A percentile compares a stretch with the other conserved stretches of the same genome.
Conservation (phyloP, 2,888 invertebrate genomes). For the Perithous albicinctus region DNA sequence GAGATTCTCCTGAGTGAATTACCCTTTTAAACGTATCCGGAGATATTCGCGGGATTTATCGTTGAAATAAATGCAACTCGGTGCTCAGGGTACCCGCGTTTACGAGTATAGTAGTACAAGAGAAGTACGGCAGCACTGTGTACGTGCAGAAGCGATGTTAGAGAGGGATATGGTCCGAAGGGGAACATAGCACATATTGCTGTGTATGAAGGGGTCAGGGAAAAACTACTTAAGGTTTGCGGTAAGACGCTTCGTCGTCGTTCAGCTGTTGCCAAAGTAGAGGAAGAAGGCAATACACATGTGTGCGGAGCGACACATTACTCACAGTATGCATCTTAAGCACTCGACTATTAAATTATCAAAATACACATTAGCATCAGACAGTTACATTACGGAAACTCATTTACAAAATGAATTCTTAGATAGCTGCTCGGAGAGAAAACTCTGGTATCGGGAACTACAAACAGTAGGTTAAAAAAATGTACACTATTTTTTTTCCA, state of each 20-base stretch:
- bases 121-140: slow-evolving; percentile 42
- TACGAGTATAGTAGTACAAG: slow-evolving; percentile 55
- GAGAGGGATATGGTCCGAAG: slow-evolving; percentile 4
- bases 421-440: neutral
- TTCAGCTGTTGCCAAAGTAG: slow-evolving; percentile 61
- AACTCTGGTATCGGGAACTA: no score
- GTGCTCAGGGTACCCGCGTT: slow-evolving; percentile 57
- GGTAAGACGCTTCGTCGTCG: slow-evolving; percentile 55
- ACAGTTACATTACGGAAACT: slow-evolving; percentile 19
- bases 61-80: slow-evolving; percentile 64
- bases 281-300: slow-evolving; percentile 33
- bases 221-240: slow-evolving; percentile 62
- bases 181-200: slow-evolving; percentile 29
- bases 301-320: slow-evolving; percentile 45
- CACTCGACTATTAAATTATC: slow-evolving; percentile 44
- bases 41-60: slow-evolving; percentile 66
- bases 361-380: slow-evolving; percentile 13
- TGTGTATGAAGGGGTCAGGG: slow-evolving; percentile 20
- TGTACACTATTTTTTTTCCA: no score
- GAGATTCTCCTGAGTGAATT: slow-evolving; percentile 63
- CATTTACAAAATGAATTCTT: neutral
- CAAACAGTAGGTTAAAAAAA: neutral
- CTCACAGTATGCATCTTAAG: slow-evolving; percentile 6
- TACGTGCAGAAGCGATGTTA: slow-evolving; percentile 14
- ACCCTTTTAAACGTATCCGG: slow-evolving; percentile 65